Evolutionary conservation across 30 jellyfish, hydroid and myxozoan species (phyloP).

Genomic region (Cassiopea xamachana): DNA sequence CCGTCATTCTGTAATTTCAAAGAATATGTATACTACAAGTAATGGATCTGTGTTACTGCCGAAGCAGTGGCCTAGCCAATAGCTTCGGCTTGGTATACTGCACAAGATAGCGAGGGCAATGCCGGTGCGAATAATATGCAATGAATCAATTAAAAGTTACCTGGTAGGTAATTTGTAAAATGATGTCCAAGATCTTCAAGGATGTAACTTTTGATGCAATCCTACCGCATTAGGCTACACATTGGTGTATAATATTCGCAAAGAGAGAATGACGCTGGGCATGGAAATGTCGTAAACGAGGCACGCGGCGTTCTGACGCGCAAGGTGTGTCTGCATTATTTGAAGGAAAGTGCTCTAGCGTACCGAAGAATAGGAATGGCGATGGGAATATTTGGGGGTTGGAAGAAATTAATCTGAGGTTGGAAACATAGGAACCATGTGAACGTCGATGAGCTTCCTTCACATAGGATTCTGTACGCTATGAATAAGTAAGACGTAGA

Average conservation of each 20-base stretch:
- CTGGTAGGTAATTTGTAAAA: conserved; percentile 17
- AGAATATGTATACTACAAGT: not conserved
- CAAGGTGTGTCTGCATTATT: conserved; percentile 42
- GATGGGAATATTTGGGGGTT: no score
- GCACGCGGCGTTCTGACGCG: conserved; percentile 82
- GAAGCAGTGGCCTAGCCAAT: not conserved
- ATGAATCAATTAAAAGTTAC: not conserved
- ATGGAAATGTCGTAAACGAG: conserved; percentile 73
- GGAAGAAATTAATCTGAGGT: no score
- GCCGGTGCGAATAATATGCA: not conserved
- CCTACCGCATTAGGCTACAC: conserved; percentile 66
- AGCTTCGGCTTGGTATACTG: not conserved
- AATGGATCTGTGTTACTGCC: not conserved
- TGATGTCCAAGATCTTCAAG: conserved; percentile 33
- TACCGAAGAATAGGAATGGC: no score
- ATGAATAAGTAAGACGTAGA: no score
- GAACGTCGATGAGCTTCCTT: no score
- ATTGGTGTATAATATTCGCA: conserved; percentile 31
- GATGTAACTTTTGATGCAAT: not conserved
- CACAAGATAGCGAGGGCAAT: no score
- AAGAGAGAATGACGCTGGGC: conserved; percentile 47
- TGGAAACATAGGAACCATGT: no score
- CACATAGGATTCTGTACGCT: no score
- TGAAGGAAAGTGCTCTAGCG: not conserved
- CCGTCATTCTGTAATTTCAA: conserved; percentile 70